Percentiles rank a stretch among this genome's conserved stretches.
Evolutionary conservation across 2,888 invertebrate species (phyloP).

Genomic region (Alloplasta piceator): DNA sequence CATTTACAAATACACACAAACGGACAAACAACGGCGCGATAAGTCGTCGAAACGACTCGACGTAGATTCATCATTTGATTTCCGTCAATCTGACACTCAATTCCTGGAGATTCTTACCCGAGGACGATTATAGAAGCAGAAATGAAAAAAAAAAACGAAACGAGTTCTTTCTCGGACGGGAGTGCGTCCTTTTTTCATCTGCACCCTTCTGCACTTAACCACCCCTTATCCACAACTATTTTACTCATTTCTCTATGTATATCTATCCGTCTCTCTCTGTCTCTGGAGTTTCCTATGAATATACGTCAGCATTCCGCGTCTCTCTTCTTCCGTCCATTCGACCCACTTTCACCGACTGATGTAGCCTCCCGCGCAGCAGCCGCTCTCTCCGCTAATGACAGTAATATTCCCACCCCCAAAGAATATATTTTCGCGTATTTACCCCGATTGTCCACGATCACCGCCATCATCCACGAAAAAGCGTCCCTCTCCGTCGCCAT

Average conservation of each 20-base stretch:
- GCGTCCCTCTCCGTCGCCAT: constrained; percentile 10
- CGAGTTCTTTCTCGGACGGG: neutral
- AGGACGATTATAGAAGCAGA: constrained; percentile 35
- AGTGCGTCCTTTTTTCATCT: constrained; percentile 30
- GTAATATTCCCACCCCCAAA: constrained; percentile 58
- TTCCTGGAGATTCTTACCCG: constrained; percentile 31
- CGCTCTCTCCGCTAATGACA: constrained; percentile 59
- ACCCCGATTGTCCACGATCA: constrained; percentile 52
- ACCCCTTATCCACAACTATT: constrained; percentile 31
- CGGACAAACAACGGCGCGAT: constrained; percentile 26
- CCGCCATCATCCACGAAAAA: no score
- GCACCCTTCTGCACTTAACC: constrained; percentile 39
- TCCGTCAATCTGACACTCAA: constrained; percentile 62
- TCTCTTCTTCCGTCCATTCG: constrained; percentile 53
- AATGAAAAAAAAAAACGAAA: constrained; percentile 38
- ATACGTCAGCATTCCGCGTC: constrained; percentile 4
- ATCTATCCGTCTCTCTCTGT: neutral
- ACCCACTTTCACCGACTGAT: constrained; percentile 40
- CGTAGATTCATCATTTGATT: constrained; percentile 76
- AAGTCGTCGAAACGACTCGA: constrained; percentile 45
- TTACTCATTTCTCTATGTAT: neutral
- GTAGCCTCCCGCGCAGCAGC: constrained; percentile 35
- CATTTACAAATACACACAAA: constrained; percentile 25
- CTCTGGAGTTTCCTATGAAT: constrained; percentile 18
- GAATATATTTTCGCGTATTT: constrained; percentile 67